Evolutionary conservation across 2,888 invertebrate genomes (phyloP).

Genomic region (Yponomeuta evonymella): DNA sequence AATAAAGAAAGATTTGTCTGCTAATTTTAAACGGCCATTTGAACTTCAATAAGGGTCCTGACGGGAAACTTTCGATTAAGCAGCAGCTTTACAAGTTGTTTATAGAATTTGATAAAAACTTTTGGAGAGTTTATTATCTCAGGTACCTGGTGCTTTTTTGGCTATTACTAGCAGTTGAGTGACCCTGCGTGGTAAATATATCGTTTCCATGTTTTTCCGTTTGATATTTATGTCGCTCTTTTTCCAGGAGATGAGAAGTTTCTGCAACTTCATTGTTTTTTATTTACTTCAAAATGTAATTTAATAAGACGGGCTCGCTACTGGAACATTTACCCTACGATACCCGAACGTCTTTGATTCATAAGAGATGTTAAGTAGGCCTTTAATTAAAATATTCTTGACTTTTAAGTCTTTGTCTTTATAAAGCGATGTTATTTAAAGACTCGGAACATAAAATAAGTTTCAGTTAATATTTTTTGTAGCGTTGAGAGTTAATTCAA

Average conservation of each 20-base stretch:
- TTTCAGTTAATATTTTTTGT: not conserved
- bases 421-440: not conserved
- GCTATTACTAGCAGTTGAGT: no score
- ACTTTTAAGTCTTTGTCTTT: not conserved
- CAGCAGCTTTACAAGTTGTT: not conserved
- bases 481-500: no score
- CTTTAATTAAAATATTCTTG: constrained; percentile 8
- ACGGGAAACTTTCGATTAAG: not conserved
- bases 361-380: constrained; percentile 1
- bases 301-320: not conserved
- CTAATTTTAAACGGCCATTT: no score
- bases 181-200: no score
- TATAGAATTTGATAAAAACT: not conserved
- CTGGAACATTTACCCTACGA: not conserved
- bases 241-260: no score
- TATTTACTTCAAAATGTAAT: no score
- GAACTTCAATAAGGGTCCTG: no score
- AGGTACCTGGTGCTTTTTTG: not conserved
- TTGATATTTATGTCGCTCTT: no score
- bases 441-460: not conserved
- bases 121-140: not conserved
- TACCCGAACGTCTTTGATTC: constrained; percentile 9
- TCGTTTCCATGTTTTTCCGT: no score
- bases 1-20: no score
- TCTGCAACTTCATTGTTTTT: no score